These are phyloP conservation scores for Ctena decussata DNA, from an alignment of 2,888 invertebrate genomes.

Conservation along the genomic window DNA sequence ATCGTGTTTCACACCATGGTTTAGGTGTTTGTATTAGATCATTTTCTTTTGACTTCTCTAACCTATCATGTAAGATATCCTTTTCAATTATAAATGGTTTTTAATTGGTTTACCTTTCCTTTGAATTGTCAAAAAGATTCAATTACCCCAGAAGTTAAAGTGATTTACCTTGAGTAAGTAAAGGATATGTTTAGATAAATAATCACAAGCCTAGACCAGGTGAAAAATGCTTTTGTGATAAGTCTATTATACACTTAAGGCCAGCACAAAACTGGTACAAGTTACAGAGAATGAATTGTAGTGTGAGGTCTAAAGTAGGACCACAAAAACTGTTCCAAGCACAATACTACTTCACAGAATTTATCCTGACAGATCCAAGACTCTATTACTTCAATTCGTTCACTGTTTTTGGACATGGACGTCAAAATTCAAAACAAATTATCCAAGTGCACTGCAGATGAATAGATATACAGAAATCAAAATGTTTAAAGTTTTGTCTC, in stretches of 20 bases:
- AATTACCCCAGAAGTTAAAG: not conserved
- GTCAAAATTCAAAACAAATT: too few species aligned
- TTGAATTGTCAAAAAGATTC: not conserved
- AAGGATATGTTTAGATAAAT: not conserved
- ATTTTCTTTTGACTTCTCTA: not conserved
- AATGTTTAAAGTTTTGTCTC: not conserved
- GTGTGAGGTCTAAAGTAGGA: too few species aligned
- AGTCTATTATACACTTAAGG: too few species aligned
- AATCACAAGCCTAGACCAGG: slow-evolving; percentile 2
- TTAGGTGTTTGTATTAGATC: slow-evolving; percentile 1
- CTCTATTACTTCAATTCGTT: too few species aligned
- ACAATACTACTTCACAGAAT: too few species aligned
- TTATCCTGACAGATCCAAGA: too few species aligned
- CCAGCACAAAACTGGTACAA: too few species aligned
- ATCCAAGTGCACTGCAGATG: too few species aligned
- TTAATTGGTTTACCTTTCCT: not conserved
- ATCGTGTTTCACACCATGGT: not conserved
- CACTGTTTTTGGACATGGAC: too few species aligned
- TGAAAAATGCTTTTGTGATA: not conserved
- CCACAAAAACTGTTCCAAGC: too few species aligned
- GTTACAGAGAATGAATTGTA: too few species aligned
- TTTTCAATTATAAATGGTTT: not conserved
- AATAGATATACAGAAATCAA: too few species aligned
- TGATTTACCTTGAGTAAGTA: not conserved
- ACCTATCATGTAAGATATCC: not conserved